These are phyloP conservation scores for Colletes gigas DNA, from an alignment of 1,140 invertebrate species.

Conservation along the genomic window DNA sequence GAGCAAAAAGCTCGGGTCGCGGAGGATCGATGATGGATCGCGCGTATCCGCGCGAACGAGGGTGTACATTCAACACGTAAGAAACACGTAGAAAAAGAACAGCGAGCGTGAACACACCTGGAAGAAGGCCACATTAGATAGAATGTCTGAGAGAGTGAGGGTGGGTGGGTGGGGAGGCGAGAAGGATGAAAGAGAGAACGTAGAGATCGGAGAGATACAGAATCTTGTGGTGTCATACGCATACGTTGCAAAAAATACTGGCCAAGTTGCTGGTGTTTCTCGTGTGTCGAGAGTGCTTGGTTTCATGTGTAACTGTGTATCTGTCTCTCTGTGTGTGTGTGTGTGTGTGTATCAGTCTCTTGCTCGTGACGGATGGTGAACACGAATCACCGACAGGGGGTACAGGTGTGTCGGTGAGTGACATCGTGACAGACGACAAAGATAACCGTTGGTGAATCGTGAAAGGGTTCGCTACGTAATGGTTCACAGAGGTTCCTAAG, in stretches of 20 bases:
- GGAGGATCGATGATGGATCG: neutral
- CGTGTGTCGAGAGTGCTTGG: neutral
- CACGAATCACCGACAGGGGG: neutral
- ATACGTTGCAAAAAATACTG: slow-evolving; percentile 48
- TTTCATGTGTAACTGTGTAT: neutral
- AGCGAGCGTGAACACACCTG: slow-evolving; percentile 39
- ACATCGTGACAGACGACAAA: slow-evolving; percentile 66
- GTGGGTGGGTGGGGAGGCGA: neutral
- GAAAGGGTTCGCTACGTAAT: slow-evolving; percentile 78
- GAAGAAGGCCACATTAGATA: slow-evolving; percentile 42
- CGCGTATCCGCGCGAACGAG: neutral
- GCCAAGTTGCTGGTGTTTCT: slow-evolving; percentile 23
- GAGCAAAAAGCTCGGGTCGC: neutral
- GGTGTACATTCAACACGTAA: slow-evolving; percentile 9
- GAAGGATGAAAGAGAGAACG: slow-evolving; percentile 22
- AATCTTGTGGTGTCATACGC: slow-evolving; percentile 40
- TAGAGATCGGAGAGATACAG: slow-evolving; percentile 3
- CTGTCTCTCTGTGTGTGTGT: neutral
- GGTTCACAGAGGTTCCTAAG: slow-evolving; percentile 75
- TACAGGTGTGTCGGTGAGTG: slow-evolving; percentile 32
- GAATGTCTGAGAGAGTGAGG: neutral
- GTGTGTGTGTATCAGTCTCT: neutral
- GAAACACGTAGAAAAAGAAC: slow-evolving; percentile 18
- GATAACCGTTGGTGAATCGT: slow-evolving; percentile 62
- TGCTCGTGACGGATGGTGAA: neutral